Conservation (phyloP, 2,888 invertebrate species). For the Campoplex nolae region DNA sequence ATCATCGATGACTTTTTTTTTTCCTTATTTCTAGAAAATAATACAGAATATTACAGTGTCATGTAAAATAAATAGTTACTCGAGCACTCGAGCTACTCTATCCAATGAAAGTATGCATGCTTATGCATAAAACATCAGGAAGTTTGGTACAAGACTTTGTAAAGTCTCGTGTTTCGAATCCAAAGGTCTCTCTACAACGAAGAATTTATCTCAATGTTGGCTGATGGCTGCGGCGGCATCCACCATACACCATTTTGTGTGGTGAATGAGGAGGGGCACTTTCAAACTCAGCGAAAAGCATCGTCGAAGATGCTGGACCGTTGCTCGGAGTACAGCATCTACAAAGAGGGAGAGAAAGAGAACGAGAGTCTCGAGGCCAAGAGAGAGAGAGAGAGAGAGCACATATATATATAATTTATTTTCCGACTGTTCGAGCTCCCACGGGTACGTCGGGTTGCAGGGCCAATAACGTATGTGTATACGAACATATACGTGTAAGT, state of each 20-base stretch:
- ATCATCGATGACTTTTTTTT: neutral
- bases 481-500: neutral
- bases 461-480: constrained; percentile 63
- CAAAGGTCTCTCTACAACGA: constrained; percentile 38
- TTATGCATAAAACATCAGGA: constrained; percentile 26
- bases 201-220: constrained; percentile 47
- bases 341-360: constrained; percentile 14
- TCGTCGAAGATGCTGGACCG: constrained; percentile 59
- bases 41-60: neutral
- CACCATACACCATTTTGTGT: constrained; percentile 78
- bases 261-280: constrained; percentile 49
- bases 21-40: neutral
- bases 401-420: constrained; percentile 79
- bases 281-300: constrained; percentile 71
- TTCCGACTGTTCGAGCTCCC: constrained; percentile 75
- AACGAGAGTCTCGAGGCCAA: constrained; percentile 58
- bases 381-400: constrained; percentile 66
- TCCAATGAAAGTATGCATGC: constrained; percentile 39
- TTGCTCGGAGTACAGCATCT: constrained; percentile 40
- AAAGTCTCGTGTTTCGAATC: constrained; percentile 50
- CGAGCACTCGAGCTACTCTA: constrained; percentile 14
- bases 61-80: constrained; percentile 6
- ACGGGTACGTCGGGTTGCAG: constrained; percentile 67
- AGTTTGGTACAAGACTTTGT: constrained; percentile 40
- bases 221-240: constrained; percentile 53